Conservation (phyloP, 30 jellyfish, hydroid and myxozoan species). For the Euphysa ruthae region DNA sequence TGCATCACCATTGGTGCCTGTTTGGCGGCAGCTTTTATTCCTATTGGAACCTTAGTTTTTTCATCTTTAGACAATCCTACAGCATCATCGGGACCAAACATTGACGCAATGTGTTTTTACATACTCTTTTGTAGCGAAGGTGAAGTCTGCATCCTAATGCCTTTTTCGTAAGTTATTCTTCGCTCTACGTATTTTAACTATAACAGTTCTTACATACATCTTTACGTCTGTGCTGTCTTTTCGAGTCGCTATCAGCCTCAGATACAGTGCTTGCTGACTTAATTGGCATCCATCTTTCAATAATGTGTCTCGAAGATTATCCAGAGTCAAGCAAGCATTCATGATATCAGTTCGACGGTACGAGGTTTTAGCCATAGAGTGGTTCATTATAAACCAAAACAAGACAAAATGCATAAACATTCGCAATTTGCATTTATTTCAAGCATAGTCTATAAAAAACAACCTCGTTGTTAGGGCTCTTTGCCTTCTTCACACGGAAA, state of each 20-base stretch:
- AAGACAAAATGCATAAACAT: too few species aligned
- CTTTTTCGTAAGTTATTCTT: neutral
- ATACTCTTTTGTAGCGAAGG: neutral
- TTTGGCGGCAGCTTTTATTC: neutral
- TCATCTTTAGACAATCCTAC: too few species aligned
- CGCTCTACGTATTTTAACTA: neutral
- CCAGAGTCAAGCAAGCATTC: neutral
- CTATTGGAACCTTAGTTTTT: neutral
- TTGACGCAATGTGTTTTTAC: neutral
- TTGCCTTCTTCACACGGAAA: too few species aligned
- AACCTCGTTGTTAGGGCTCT: too few species aligned
- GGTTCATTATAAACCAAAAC: too few species aligned
- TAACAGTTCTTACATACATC: neutral
- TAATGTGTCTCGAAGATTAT: neutral
- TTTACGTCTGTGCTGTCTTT: neutral
- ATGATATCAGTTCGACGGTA: neutral
- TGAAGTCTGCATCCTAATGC: neutral
- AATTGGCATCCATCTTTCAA: neutral
- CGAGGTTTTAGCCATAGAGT: too few species aligned
- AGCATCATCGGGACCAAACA: too few species aligned
- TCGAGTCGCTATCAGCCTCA: neutral
- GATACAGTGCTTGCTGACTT: conserved; percentile 1
- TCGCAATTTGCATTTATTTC: too few species aligned
- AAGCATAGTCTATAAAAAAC: too few species aligned
- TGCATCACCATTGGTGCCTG: neutral